Conservation (phyloP, 1,140 invertebrate genomes). For the Ganaspis sp. region DNA sequence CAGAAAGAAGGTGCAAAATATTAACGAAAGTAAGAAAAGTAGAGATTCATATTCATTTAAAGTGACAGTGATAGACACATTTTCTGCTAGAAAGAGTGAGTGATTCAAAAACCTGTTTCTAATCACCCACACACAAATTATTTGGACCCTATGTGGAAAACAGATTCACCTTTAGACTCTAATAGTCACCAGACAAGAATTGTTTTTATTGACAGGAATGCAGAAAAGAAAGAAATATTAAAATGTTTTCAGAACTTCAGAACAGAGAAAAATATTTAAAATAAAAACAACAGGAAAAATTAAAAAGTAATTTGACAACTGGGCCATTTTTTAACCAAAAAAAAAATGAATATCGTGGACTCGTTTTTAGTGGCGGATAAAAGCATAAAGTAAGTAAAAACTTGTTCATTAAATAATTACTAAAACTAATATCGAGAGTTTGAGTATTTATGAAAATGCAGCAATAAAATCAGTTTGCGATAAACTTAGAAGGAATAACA, state of each 20-base stretch:
- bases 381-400: conserved; percentile 56
- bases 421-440: too few species aligned
- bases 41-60: background rate
- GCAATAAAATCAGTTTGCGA: too few species aligned
- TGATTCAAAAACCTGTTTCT: conserved; percentile 4
- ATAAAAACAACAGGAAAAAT: too few species aligned
- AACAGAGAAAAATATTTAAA: background rate
- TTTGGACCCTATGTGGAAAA: background rate
- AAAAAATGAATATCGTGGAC: too few species aligned
- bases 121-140: background rate
- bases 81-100: background rate
- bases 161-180: background rate
- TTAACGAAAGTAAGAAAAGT: too few species aligned
- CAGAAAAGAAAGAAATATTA: background rate
- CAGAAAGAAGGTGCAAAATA: background rate
- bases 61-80: background rate
- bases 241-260: background rate
- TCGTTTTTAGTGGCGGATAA: too few species aligned
- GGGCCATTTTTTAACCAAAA: too few species aligned
- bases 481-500: too few species aligned
- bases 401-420: conserved; percentile 32
- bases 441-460: too few species aligned
- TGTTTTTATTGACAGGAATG: background rate
- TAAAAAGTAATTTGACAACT: too few species aligned
- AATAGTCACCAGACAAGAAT: background rate